phyloP scores from a whole-genome alignment of 2,888 invertebrate genomes.

The Amphipyra tragopoginis region DNA sequence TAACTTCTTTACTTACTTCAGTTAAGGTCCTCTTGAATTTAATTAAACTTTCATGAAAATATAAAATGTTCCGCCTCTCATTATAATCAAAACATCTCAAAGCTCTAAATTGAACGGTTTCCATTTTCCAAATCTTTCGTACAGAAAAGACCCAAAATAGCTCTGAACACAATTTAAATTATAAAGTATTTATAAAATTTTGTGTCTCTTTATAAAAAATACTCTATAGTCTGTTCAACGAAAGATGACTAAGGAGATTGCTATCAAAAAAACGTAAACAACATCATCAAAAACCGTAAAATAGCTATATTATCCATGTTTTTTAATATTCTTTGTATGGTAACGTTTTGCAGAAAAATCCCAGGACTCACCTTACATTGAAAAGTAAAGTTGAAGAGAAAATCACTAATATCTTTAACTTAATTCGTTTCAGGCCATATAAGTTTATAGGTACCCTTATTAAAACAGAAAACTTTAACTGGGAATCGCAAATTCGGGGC shows the following conservation, averaged over 20 bases:
- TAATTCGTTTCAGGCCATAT: not conserved
- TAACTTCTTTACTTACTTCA: not conserved
- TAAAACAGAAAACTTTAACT: conserved; percentile 3
- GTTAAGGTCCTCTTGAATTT: not conserved
- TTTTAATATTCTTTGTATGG: too few species aligned
- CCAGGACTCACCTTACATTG: too few species aligned
- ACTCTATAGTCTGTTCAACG: too few species aligned
- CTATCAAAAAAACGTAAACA: too few species aligned
- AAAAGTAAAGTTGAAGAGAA: too few species aligned
- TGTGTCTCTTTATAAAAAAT: conserved; percentile 3
- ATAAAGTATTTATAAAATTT: conserved; percentile 10
- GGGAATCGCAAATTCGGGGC: not conserved
- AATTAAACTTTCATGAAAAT: not conserved
- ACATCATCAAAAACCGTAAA: too few species aligned
- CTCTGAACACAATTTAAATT: conserved; percentile 6
- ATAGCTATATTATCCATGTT: too few species aligned
- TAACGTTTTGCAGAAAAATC: too few species aligned
- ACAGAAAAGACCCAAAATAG: not conserved
- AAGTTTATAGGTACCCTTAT: not conserved
- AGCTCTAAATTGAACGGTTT: conserved; percentile 3
- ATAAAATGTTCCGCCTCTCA: not conserved
- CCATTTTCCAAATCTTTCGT: conserved; percentile 18
- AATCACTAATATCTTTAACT: too few species aligned
- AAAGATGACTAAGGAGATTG: too few species aligned
- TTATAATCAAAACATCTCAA: conserved; percentile 6